Evolutionary conservation across 2,797 vertebrate genomes (phyloP).

Genomic region (Myripristis jacobus): DNA sequence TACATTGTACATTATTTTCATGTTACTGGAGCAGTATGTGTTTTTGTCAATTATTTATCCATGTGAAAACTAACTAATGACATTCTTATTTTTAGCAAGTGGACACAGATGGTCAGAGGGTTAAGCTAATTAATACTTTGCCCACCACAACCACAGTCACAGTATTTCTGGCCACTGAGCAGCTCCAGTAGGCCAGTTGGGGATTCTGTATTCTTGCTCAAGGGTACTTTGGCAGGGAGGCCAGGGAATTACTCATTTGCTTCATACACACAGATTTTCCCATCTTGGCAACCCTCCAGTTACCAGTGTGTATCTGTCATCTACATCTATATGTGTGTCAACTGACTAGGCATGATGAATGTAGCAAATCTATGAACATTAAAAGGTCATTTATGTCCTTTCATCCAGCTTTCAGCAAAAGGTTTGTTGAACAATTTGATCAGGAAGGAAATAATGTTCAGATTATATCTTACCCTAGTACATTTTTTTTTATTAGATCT

Average conservation of each 20-base stretch:
- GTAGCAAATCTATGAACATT: not conserved
- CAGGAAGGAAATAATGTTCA: not conserved
- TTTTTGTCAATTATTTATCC: not conserved
- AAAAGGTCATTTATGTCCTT: not conserved
- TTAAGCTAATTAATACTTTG: not conserved
- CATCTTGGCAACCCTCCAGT: not conserved
- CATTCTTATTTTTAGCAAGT: conserved; percentile 8
- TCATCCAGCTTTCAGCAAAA: not conserved
- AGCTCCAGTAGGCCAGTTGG: not conserved
- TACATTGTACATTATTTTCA: not conserved
- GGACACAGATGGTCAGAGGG: not conserved
- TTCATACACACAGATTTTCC: not conserved
- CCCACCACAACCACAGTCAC: not conserved
- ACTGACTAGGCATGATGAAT: too few species aligned
- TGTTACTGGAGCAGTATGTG: not conserved
- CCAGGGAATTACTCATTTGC: not conserved
- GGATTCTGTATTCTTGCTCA: conserved; percentile 3
- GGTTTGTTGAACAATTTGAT: not conserved
- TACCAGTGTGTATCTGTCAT: too few species aligned
- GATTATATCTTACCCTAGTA: conserved; percentile 1
- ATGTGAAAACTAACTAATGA: conserved; percentile 20
- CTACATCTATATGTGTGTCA: too few species aligned
- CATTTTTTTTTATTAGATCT: conserved; percentile 1
- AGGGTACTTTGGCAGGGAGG: not conserved
- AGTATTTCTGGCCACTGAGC: conserved; percentile 11